Percentiles rank a stretch among this genome's conserved stretches.
Evolutionary conservation across 37 sponge, comb jelly and placozoan genomes (phyloP).

Genomic region (Eunapius fragilis): DNA sequence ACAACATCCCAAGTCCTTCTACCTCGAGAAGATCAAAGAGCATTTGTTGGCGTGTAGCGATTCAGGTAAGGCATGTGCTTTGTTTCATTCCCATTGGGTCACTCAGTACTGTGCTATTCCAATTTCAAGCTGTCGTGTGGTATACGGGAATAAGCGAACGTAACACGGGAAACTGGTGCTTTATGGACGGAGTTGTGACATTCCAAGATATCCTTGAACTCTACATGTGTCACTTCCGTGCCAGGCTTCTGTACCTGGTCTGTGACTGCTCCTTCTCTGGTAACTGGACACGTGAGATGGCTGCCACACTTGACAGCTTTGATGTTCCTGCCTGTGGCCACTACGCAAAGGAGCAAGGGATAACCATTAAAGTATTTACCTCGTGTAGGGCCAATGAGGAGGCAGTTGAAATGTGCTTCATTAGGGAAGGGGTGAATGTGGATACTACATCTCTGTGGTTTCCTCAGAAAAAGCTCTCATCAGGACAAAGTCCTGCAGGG

Average conservation of each 20-base stretch:
- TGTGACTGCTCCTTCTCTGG: constrained; percentile 73
- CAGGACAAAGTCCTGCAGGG: constrained; percentile 8
- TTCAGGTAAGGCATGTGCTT: not conserved
- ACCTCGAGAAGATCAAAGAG: not conserved
- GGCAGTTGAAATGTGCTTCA: constrained; percentile 3
- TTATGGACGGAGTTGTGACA: constrained; percentile 66
- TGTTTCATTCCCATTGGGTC: no score
- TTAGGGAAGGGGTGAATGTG: not conserved
- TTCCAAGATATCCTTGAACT: constrained; percentile 60
- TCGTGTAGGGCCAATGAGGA: constrained; percentile 47
- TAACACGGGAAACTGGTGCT: constrained; percentile 85
- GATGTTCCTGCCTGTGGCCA: constrained; percentile 74
- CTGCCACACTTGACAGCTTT: constrained; percentile 39
- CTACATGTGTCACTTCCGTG: constrained; percentile 46
- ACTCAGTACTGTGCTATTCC: no score
- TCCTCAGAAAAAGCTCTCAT: not conserved
- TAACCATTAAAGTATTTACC: constrained; percentile 52
- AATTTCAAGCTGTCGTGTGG: constrained; percentile 67
- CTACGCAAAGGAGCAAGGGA: constrained; percentile 48
- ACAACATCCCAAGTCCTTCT: not conserved
- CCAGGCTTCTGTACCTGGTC: constrained; percentile 42
- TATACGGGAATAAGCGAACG: constrained; percentile 72
- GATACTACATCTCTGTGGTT: not conserved
- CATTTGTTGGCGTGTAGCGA: not conserved
- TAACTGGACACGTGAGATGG: constrained; percentile 36